These are phyloP conservation scores for Mus spretus DNA, from an alignment of 2,797 vertebrate genomes.

Conservation along the genomic window DNA sequence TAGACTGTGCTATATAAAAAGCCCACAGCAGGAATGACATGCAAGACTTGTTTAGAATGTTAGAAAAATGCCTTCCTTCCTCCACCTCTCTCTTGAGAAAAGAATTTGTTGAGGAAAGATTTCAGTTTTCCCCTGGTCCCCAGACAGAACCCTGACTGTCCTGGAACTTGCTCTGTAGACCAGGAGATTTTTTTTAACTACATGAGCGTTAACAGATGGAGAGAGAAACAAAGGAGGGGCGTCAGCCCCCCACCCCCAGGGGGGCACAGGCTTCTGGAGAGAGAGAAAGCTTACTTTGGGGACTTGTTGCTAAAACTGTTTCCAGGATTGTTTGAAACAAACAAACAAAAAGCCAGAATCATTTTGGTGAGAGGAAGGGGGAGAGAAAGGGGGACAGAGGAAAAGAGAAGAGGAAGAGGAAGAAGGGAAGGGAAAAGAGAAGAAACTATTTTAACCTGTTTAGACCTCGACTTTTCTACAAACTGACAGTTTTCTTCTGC, in stretches of 20 bases:
- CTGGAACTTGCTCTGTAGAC: not conserved
- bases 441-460: not conserved
- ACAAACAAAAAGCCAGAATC: not conserved
- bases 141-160: not conserved
- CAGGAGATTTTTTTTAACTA: not conserved
- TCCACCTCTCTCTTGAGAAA: not conserved
- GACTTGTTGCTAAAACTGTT: not conserved
- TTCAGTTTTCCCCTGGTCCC: not conserved
- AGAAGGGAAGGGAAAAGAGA: not conserved
- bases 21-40: not conserved
- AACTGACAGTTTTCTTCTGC: not conserved
- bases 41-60: not conserved
- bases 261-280: not conserved
- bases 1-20: not conserved
- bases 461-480: not conserved
- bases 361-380: not conserved
- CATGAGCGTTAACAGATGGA: not conserved
- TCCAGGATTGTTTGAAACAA: not conserved
- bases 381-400: not conserved
- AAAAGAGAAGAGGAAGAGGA: not conserved
- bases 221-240: not conserved
- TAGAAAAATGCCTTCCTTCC: not conserved
- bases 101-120: not conserved
- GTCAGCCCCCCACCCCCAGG: too few species aligned
- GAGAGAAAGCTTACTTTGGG: not conserved